Base-by-base conservation (phyloP, 1,140 invertebrate genomes). In the Orius insidiosus region DNA sequence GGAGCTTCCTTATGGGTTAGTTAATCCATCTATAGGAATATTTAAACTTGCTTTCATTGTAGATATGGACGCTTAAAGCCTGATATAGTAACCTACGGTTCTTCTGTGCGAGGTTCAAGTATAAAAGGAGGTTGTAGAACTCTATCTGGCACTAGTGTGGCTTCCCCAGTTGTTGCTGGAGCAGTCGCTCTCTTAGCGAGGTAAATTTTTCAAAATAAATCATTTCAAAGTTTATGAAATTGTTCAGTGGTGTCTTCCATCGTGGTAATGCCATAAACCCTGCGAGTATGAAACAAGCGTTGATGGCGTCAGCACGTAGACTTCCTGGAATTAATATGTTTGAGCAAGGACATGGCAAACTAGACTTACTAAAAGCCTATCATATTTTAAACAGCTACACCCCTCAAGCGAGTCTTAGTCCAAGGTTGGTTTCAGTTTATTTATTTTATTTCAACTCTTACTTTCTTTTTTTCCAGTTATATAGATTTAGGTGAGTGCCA, bases 31-130 rank as follows among this genome's bases (percentile, higher is more conserved):
- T 31, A 9, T 48, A 11, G 3, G 11, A 19, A 44, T 11, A 38
- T 11, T 13, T 7, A 38, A 38, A 38, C 13, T 5, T 5, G 30
- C 39, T 39, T 36, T 47, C 39, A 14, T 39, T 42, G n/a, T 67
- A 73, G 87, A 67, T 94, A 94, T 63, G 90, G 89, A 0, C 71
- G 92, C 55, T 71, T 96, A 5, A 96, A 96, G 58, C 89, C 93
- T 2, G 93, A 98, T 63, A 85, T 98, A 56, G 90, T 98, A 8
- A 95, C 89, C 1, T 95, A 93, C 63, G 92, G 92, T 8, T 86
- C 85, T 48, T 76, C 79, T 47, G 90, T 97, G 3, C 68, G 81
- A 49, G 90, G 90, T 3, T 93, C 89, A 2, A 86, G 85, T 55
- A 75, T 94, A 5, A 83, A 71, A 56, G 76, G 78, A 31, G 85